phyloP scores from a whole-genome alignment of 2,888 invertebrate genomes.

The Myathropa florea region DNA sequence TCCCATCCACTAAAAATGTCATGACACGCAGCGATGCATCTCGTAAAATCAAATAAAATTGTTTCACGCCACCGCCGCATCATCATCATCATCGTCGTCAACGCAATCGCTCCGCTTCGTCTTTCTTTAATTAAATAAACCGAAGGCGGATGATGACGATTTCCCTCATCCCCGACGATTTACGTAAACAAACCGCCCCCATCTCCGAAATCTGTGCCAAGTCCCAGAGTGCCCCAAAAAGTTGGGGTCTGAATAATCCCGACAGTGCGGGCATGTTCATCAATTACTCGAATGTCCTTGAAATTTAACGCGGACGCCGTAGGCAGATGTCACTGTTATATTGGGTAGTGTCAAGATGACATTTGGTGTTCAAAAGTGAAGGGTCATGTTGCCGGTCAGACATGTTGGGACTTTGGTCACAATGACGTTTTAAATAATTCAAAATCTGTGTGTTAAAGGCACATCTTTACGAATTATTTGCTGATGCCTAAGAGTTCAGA shows the following conservation, averaged over 20 bases:
- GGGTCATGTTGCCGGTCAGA: not conserved
- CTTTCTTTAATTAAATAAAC: constrained; percentile 65
- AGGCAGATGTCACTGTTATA: not conserved
- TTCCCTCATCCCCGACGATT: not conserved
- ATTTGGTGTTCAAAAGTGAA: not conserved
- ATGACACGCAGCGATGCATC: constrained; percentile 34
- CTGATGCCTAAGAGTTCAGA: too few relatives aligned
- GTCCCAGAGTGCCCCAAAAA: constrained; percentile 6
- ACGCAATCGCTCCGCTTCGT: not conserved
- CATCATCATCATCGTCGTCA: constrained; percentile 24
- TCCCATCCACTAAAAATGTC: constrained; percentile 57
- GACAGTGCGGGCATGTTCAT: constrained; percentile 20
- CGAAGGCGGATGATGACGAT: constrained; percentile 17
- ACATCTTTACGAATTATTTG: too few relatives aligned
- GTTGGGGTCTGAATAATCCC: not conserved
- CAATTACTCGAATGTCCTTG: constrained; percentile 1
- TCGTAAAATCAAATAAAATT: constrained; percentile 65
- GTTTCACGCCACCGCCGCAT: constrained; percentile 34
- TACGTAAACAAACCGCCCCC: constrained; percentile 38
- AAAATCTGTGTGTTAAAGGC: not conserved
- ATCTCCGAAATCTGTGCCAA: not conserved
- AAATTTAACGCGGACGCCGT: not conserved
- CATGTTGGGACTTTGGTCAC: too few relatives aligned
- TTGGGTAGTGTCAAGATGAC: constrained; percentile 17
- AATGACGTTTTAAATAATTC: not conserved